Conservation (phyloP, 2,888 invertebrate genomes). For the Agelastica alni region DNA sequence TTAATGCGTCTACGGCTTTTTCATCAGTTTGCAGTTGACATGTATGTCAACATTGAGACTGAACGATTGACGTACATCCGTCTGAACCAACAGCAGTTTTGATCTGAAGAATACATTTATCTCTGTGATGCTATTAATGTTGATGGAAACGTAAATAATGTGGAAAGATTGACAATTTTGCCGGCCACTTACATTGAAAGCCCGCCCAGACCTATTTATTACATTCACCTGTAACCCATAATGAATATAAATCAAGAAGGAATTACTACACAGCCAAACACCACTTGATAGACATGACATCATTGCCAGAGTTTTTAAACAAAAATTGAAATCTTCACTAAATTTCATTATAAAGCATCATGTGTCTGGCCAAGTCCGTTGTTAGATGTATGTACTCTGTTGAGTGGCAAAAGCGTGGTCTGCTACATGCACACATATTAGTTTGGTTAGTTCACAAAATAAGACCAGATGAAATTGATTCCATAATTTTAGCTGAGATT, state of each 20-base stretch:
- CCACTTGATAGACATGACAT: constrained; percentile 26
- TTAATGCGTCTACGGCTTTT: background rate
- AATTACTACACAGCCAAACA: background rate
- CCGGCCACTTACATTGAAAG: background rate
- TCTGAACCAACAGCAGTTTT: background rate
- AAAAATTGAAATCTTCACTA: constrained; percentile 19
- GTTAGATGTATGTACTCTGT: too few relatives aligned
- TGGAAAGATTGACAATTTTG: background rate
- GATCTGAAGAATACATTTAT: constrained; percentile 44
- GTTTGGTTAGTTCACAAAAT: constrained; percentile 36
- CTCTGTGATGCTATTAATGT: background rate
- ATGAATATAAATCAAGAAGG: background rate
- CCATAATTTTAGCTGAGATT: constrained; percentile 47
- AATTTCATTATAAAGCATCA: background rate
- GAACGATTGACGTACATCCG: constrained; percentile 38
- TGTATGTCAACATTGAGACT: constrained; percentile 49
- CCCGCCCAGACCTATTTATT: background rate
- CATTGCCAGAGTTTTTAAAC: constrained; percentile 22
- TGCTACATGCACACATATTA: constrained; percentile 46
- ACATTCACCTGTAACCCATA: background rate
- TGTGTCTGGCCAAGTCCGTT: constrained; percentile 14
- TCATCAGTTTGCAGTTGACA: background rate
- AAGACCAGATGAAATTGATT: constrained; percentile 35
- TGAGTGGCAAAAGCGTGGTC: constrained; percentile 30
- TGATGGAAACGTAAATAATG: background rate